Evolutionary conservation across 2,113 vertebrate genomes (phyloP), one percentile per base, ranked within the genome.

Genomic region (Sylvia atricapilla): DNA sequence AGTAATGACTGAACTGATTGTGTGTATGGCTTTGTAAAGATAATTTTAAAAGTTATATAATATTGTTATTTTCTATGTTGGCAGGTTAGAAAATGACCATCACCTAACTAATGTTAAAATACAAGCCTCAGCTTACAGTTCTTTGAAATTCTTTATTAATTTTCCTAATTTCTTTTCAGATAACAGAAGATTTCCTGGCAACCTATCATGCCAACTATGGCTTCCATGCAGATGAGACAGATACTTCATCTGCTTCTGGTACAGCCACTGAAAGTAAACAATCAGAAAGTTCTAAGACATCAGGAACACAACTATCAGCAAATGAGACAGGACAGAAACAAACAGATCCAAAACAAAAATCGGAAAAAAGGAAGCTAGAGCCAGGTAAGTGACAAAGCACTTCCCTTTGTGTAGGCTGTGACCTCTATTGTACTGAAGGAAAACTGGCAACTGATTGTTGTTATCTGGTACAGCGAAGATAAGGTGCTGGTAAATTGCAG

Each of bases 131-230:
- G 31, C 70, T 78, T 69, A 3, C 39, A 59, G 13, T 58, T 75
- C 21, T 74, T 87, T 13, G 33, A 39, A 64, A 63, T 53, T 68
- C 44, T 72, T 8, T 56, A 50, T 87, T 88, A 18, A 63, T 77
- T 90, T 62, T 93, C 16, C 70, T 41, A 11, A 53, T 94, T 53
- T 96, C 21, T 95, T 92, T 97, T 24, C 96, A 99, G 99, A 98
- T 99, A 97, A 99, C 99, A 15, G 99, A 99, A 90, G 99, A 99
- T 97, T 99, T 99, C 95, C 96, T 99, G 44, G 99, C 99, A 74
- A 98, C 98, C 0, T 99, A 99, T 79, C 99, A 99, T 43, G 99
- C 99, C 66, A 99, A 98, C 98, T 99, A 99, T 46, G 99, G 99
- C 80, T 99, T 99, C 91, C 94, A 95, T 58, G 82, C 97, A 41